phyloP scores from a whole-genome alignment of 1,140 invertebrate species.

The Drosophila bifasciata region DNA sequence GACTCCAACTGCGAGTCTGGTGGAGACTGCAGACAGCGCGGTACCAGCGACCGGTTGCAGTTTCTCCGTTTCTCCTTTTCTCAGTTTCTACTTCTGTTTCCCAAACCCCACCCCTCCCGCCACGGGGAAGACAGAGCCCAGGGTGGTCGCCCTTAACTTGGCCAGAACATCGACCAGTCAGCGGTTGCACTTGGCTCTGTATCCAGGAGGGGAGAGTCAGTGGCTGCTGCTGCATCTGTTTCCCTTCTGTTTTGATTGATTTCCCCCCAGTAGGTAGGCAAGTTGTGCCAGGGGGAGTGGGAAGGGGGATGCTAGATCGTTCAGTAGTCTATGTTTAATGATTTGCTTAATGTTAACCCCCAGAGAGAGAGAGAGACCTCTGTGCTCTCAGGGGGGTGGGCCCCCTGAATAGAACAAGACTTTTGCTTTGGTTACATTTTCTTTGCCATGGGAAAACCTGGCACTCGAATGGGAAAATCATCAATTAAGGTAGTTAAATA shows the following conservation, averaged over 20 bases:
- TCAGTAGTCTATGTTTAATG: conserved; percentile 16
- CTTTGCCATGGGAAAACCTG: conserved; percentile 2
- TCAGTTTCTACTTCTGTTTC: conserved; percentile 3
- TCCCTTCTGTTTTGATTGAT: conserved; percentile 46
- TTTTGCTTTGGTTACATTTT: no score
- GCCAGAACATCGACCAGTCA: conserved; percentile 24
- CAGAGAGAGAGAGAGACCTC: no score
- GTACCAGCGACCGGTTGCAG: conserved; percentile 65
- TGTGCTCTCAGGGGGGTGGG: conserved; percentile 18
- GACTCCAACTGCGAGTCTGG: conserved; percentile 6
- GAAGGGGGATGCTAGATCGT: not conserved
- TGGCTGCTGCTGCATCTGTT: conserved; percentile 30
- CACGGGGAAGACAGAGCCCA: conserved; percentile 23
- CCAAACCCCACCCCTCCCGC: no score
- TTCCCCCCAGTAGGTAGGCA: not conserved
- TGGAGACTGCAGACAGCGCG: conserved; percentile 58
- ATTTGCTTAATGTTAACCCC: conserved; percentile 26
- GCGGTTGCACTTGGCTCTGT: conserved; percentile 27
- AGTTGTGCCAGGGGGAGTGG: not conserved
- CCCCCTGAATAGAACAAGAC: conserved; percentile 13
- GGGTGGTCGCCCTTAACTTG: conserved; percentile 45
- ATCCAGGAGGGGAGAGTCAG: no score
- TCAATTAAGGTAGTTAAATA: no score
- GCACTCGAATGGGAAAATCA: no score
- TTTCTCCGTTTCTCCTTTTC: conserved; percentile 3